Evolutionary conservation across 2,797 vertebrate genomes (phyloP).

Genomic region (Ceryle rudis): DNA sequence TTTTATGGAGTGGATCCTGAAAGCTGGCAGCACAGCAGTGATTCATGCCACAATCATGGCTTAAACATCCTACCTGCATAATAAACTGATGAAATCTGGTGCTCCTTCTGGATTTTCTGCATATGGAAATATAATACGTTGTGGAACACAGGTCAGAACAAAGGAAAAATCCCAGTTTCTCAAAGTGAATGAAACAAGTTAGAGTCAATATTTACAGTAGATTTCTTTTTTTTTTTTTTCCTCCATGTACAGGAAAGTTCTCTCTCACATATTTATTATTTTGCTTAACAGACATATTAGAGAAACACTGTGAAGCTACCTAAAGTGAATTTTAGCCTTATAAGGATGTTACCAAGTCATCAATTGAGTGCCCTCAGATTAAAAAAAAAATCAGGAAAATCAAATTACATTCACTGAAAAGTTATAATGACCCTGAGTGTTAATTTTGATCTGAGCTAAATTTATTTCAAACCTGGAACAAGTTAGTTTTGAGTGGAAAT

Average conservation of each 20-base stretch:
- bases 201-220: not conserved
- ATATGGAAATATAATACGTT: not conserved
- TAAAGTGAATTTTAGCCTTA: not conserved
- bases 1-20: not conserved
- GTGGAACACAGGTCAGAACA: not conserved
- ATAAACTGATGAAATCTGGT: not conserved
- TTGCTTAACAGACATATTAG: not conserved
- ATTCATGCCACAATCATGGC: not conserved
- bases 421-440: not conserved
- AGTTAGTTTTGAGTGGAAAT: conserved; percentile 35
- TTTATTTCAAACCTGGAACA: conserved; percentile 24
- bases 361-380: not conserved
- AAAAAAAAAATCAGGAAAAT: not conserved
- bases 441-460: conserved; percentile 17
- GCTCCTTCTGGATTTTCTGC: not conserved
- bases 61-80: not conserved
- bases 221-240: not conserved
- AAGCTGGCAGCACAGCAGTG: not conserved
- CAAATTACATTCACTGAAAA: not conserved
- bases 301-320: not conserved
- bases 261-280: not conserved
- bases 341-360: not conserved
- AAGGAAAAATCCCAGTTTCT: not conserved
- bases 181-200: not conserved
- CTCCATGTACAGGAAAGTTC: not conserved